Conservation (phyloP, 2,888 invertebrate genomes). For the Ecliptopera silaceata region DNA sequence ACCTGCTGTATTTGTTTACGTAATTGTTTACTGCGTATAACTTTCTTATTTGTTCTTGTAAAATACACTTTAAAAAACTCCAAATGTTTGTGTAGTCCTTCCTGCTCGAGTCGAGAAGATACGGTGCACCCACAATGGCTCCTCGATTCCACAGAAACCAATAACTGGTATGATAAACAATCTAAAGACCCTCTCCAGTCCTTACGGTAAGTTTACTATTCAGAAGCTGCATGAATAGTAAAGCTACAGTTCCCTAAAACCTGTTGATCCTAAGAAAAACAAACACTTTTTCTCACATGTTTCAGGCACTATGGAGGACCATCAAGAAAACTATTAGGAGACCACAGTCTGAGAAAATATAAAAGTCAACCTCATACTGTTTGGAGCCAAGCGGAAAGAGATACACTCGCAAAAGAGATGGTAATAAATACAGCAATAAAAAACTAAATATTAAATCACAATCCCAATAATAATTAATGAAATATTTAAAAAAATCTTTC, state of each 20-base stretch:
- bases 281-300: constrained; percentile 7
- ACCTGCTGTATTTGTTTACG: constrained; percentile 27
- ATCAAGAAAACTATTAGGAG: constrained; percentile 59
- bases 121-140: constrained; percentile 86
- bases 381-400: constrained; percentile 78
- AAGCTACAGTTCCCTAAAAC: constrained; percentile 8
- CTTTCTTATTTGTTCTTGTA: neutral
- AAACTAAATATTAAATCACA: too few species aligned
- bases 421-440: constrained; percentile 47
- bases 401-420: constrained; percentile 82
- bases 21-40: constrained; percentile 18
- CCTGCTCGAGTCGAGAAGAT: constrained; percentile 83
- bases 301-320: constrained; percentile 54
- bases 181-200: constrained; percentile 45
- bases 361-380: constrained; percentile 46
- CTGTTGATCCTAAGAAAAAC: neutral
- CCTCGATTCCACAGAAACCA: constrained; percentile 83
- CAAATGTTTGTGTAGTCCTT: constrained; percentile 54
- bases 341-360: constrained; percentile 46
- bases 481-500: too few species aligned
- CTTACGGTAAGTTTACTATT: constrained; percentile 22
- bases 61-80: neutral
- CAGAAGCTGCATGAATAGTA: constrained; percentile 13
- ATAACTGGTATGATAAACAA: constrained; percentile 82
- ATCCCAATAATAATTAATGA: too few species aligned